A percentile compares a stretch with the other conserved stretches of the same genome.
These are phyloP conservation scores for Pantherophis guttatus DNA, from an alignment of 2,113 vertebrate species.

Conservation along the genomic window DNA sequence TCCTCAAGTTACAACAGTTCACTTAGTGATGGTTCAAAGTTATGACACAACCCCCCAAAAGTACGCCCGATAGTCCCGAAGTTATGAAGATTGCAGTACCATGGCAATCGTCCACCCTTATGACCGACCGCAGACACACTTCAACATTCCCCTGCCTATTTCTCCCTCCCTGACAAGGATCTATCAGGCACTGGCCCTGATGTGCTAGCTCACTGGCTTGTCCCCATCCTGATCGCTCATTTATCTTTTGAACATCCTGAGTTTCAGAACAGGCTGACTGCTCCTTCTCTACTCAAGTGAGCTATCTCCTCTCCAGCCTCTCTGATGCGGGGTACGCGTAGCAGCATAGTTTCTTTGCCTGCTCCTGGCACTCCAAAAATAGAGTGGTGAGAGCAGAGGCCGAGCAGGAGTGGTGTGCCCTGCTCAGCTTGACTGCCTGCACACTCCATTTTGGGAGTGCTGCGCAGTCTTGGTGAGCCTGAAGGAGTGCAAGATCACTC, in stretches of 20 bases:
- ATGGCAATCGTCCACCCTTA: not conserved
- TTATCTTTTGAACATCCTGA: not conserved
- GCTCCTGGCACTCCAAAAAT: too few species aligned
- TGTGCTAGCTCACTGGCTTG: not conserved
- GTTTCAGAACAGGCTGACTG: not conserved
- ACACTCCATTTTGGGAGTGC: not conserved
- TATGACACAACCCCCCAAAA: not conserved
- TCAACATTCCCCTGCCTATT: not conserved
- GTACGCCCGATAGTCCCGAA: not conserved
- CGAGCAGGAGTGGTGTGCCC: too few species aligned
- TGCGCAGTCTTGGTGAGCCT: not conserved
- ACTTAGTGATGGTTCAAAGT: not conserved
- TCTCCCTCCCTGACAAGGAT: not conserved
- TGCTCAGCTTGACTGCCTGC: not conserved
- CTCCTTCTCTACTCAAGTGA: not conserved
- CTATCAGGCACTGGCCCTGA: not conserved
- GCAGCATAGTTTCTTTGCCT: too few species aligned
- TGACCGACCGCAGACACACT: not conserved
- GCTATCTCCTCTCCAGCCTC: not conserved
- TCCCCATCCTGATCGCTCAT: not conserved
- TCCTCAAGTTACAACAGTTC: not conserved
- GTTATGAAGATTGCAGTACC: not conserved
- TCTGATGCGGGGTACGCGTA: too few species aligned
- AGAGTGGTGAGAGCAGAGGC: too few species aligned
- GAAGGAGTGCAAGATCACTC: not conserved